Percentiles rank a stretch among this genome's conserved stretches.
phyloP scores from a whole-genome alignment of 2,113 vertebrate genomes.

The Myotis brandtii region DNA sequence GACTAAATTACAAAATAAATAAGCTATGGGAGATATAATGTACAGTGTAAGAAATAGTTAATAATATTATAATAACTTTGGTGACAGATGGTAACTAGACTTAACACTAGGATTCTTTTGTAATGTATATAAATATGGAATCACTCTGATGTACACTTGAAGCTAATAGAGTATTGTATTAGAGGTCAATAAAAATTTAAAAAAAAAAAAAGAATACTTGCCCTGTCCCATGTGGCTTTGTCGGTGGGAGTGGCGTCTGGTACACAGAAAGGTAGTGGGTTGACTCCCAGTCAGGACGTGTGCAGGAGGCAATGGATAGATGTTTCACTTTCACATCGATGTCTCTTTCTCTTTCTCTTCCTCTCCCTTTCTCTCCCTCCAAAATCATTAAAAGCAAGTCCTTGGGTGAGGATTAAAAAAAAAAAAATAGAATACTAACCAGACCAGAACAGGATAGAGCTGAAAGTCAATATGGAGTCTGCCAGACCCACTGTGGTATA shows the following conservation, averaged over 20 bases:
- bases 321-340: background rate
- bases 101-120: background rate
- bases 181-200: background rate
- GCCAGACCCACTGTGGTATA: background rate
- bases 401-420: background rate
- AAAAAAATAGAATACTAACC: background rate
- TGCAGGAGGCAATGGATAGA: background rate
- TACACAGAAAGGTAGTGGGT: background rate
- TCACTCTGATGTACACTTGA: background rate
- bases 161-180: background rate
- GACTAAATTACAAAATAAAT: background rate
- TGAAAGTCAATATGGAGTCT: background rate
- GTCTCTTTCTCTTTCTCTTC: background rate
- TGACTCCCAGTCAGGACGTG: background rate
- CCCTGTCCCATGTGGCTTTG: background rate
- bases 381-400: background rate
- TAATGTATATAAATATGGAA: background rate
- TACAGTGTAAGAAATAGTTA: background rate
- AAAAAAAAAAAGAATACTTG: background rate
- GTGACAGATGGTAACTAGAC: background rate
- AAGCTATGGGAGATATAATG: background rate
- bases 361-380: background rate
- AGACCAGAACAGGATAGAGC: background rate
- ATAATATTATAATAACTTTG: background rate
- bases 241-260: background rate